These are phyloP conservation scores for Meloidogyne hapla DNA, from an alignment of 1,140 invertebrate species.

Conservation along the genomic window DNA sequence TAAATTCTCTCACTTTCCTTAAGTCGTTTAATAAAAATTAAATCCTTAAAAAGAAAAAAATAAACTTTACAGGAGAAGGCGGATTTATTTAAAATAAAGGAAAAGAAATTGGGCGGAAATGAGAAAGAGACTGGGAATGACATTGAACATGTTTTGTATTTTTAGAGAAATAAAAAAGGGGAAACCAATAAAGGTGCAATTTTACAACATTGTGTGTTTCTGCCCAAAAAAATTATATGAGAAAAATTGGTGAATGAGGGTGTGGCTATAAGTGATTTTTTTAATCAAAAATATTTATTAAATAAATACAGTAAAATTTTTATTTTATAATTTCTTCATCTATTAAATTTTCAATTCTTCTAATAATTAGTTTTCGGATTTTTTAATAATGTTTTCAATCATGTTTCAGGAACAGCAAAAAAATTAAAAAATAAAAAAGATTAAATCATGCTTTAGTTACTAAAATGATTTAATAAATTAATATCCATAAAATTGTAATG, in stretches of 20 bases:
- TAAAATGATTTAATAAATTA: too few species aligned
- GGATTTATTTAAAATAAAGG: background rate
- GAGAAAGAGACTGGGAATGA: background rate
- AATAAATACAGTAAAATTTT: background rate
- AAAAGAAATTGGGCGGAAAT: background rate
- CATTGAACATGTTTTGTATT: background rate
- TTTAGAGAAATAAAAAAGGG: background rate
- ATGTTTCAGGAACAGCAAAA: too few species aligned
- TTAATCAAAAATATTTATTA: too few species aligned
- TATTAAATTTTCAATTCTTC: too few species aligned
- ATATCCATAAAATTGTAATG: too few species aligned
- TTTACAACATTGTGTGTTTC: background rate
- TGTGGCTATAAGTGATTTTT: background rate
- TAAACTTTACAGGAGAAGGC: background rate
- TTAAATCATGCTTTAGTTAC: too few species aligned
- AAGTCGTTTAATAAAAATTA: background rate
- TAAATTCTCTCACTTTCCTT: too few species aligned
- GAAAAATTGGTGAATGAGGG: background rate
- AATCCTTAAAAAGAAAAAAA: background rate
- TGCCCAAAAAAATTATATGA: background rate
- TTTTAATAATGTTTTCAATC: too few species aligned
- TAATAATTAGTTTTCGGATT: too few species aligned
- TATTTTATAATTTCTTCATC: too few species aligned
- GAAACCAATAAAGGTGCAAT: slow-evolving; percentile 3
- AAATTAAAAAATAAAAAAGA: too few species aligned